These are phyloP conservation scores for Fratercula arctica DNA, from an alignment of 2,797 vertebrate genomes.

Conservation along the genomic window DNA sequence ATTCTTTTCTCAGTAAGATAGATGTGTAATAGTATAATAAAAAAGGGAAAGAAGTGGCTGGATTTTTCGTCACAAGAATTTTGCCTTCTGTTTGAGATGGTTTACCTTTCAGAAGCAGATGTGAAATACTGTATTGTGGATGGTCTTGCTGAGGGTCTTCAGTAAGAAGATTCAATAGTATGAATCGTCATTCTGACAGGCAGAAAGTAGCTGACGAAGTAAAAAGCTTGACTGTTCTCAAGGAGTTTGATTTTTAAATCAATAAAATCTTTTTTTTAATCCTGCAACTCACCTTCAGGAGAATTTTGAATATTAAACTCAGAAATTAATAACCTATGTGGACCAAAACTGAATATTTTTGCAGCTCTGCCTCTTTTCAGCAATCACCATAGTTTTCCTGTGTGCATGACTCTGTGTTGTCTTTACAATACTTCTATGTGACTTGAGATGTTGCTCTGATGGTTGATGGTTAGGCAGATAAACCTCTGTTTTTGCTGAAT, in stretches of 20 bases:
- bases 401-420: accelerated
- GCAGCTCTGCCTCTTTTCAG: not conserved
- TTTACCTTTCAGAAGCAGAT: not conserved
- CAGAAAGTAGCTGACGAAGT: not conserved
- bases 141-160: not conserved
- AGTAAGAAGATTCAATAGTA: not conserved
- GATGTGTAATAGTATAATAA: not conserved
- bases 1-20: not conserved
- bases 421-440: not conserved
- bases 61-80: not conserved
- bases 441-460: not conserved
- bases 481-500: not conserved
- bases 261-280: not conserved
- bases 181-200: not conserved
- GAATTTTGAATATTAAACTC: not conserved
- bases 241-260: not conserved
- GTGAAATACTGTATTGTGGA: not conserved
- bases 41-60: not conserved
- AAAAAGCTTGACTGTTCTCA: not conserved
- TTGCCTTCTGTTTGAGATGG: not conserved
- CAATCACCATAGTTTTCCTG: accelerated
- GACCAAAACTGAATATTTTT: not conserved
- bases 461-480: not conserved
- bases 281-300: not conserved
- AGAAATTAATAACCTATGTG: not conserved